Conservation (phyloP, 2,113 vertebrate genomes). For the Paracyprichromis sp. region DNA sequence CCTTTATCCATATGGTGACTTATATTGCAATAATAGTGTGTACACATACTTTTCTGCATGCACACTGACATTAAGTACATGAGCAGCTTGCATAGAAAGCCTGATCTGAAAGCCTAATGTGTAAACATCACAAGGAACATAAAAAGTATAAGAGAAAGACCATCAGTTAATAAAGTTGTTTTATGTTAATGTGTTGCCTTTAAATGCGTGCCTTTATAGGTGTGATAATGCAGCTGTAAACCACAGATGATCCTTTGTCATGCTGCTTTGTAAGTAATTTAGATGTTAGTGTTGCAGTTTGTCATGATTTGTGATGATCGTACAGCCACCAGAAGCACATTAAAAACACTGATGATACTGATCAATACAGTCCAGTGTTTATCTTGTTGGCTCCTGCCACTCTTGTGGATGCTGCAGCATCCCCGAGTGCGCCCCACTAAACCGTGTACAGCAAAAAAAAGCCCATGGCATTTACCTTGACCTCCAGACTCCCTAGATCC, state of each 20-base stretch:
- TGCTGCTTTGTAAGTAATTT: background rate
- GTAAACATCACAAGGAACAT: slow-evolving; percentile 2
- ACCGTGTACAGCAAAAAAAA: background rate
- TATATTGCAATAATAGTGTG: background rate
- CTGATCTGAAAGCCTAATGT: background rate
- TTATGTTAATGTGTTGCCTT: background rate
- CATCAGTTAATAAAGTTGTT: background rate
- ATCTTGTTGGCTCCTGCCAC: no score
- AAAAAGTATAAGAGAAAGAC: background rate
- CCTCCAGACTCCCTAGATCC: background rate
- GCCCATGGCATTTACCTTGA: background rate
- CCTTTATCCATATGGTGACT: slow-evolving; percentile 8
- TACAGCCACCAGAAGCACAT: background rate
- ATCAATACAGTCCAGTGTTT: background rate
- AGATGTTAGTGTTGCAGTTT: background rate
- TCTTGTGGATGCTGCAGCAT: background rate
- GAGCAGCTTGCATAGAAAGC: background rate
- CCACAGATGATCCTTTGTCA: slow-evolving; percentile 4
- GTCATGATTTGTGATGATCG: background rate
- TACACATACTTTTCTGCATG: background rate
- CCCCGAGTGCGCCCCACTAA: background rate
- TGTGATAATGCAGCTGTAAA: background rate
- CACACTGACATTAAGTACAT: background rate
- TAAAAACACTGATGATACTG: background rate
- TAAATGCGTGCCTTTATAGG: background rate